A percentile compares a stretch with the other conserved stretches of the same genome.
These are phyloP conservation scores for Tragelaphus strepsiceros DNA, from an alignment of 2,113 vertebrate species.

Conservation along the genomic window DNA sequence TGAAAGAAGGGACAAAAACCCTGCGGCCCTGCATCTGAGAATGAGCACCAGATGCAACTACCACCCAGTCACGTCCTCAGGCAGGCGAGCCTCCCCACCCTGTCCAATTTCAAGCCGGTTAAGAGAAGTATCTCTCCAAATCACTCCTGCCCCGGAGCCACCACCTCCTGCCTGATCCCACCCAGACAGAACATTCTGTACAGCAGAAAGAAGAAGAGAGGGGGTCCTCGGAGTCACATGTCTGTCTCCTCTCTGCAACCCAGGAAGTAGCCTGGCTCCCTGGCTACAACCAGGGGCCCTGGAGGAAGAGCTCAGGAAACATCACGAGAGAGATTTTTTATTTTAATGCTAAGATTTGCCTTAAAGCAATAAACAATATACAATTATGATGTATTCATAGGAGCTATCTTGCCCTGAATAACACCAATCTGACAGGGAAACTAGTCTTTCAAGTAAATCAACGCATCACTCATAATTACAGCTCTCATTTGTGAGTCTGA, in stretches of 20 bases:
- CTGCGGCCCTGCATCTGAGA: neutral
- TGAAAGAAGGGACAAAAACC: neutral
- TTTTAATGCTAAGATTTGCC: neutral
- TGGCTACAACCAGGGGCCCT: neutral
- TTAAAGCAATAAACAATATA: neutral
- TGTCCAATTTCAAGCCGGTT: neutral
- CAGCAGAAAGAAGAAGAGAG: fast-evolving
- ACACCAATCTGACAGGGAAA: neutral
- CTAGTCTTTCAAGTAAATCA: neutral
- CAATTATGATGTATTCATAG: neutral
- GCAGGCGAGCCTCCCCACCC: neutral
- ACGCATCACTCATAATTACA: neutral
- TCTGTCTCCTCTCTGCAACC: neutral
- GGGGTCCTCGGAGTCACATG: neutral
- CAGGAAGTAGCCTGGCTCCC: neutral
- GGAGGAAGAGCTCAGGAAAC: neutral
- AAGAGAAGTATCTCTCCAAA: neutral
- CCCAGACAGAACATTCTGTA: neutral
- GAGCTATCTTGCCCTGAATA: neutral
- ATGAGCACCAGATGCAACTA: neutral
- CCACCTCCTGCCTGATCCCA: neutral
- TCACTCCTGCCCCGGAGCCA: neutral
- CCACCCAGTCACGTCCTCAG: neutral
- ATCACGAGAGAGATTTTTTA: neutral
- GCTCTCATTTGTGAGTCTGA: neutral